Evolutionary conservation across 1,140 invertebrate species (phyloP).

Genomic region (Pteromalus puparum): DNA sequence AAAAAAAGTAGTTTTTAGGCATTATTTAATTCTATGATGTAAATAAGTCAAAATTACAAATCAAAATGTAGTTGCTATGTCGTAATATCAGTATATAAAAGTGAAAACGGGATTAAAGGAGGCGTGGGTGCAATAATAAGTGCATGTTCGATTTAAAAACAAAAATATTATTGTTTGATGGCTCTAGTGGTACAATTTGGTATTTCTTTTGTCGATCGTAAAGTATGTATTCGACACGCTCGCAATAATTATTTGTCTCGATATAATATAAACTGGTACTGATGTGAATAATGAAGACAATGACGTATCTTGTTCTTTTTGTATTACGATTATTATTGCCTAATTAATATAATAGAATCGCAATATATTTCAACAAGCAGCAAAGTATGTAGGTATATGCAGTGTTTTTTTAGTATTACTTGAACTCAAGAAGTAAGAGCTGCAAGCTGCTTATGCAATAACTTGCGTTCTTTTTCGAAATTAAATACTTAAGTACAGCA

Average conservation of each 20-base stretch:
- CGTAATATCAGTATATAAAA: too few relatives aligned
- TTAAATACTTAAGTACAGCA: background rate
- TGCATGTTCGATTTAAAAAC: slow-evolving; percentile 63
- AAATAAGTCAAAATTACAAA: too few relatives aligned
- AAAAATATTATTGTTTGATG: slow-evolving; percentile 67
- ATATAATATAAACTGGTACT: background rate
- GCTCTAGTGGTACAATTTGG: slow-evolving; percentile 33
- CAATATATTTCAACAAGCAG: background rate
- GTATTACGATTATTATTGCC: slow-evolving; percentile 4
- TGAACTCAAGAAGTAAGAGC: background rate
- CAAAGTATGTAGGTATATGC: background rate
- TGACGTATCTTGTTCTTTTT: background rate
- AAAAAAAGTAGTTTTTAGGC: too few relatives aligned
- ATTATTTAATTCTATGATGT: too few relatives aligned
- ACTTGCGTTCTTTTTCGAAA: background rate
- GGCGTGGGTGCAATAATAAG: slow-evolving; percentile 54
- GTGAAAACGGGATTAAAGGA: background rate
- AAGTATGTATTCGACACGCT: slow-evolving; percentile 7
- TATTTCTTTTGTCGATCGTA: background rate
- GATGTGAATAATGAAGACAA: background rate
- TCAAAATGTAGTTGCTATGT: too few relatives aligned
- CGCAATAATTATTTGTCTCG: slow-evolving; percentile 12
- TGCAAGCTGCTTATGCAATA: too few relatives aligned
- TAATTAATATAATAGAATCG: background rate
- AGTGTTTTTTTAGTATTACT: background rate